Evolutionary conservation across 1,140 invertebrate genomes (phyloP), one percentile per base, ranked within the genome.

Genomic region (Drosophila setifemur): DNA sequence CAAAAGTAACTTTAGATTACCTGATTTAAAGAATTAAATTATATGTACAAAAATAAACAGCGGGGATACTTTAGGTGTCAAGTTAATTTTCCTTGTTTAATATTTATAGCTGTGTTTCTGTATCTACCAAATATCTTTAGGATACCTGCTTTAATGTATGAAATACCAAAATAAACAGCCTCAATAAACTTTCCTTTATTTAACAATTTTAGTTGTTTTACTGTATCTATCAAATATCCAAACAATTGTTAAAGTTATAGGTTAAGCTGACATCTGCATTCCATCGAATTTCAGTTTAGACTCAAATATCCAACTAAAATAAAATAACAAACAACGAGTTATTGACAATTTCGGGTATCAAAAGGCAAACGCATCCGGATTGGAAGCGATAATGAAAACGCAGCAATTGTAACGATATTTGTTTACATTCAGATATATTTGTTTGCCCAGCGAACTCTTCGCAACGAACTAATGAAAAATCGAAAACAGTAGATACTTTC

Each of bases 361-460:
- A 66, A 40, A 43, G 14, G 37, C 25, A 11, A 61, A 63, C 33
- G 18, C 45, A 58, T 70, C 47, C 35, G 39, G 57, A 76, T 42
- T 58, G 52, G 25, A 53, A 57, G 31, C 57, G 71, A 74, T 61
- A 69, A 61, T 63, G 47, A 61, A 72, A 77, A 53, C 47, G 39
- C 28, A 25, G 18, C 21, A 44, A 73, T 37, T 52, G 35, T 53
- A 57, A 26, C 45, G 48, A 18, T 19, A 31, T 63, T 9, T 55
- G n/a, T 69, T 31, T 73, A 44, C 40, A 26, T 49, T n/a, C 26
- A 40, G 31, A 48, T 50, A 68, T 64, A 37, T 70, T 67, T 71
- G 57, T 37, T 63, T 49, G 35, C 19, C 25, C 18, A 57, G 44
- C 2, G 37, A 37, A 26, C 35, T 11, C 8, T 19, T 18, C 29